Evolutionary conservation across 2,888 invertebrate genomes (phyloP).

Genomic region (Lacanobia wlatinum): DNA sequence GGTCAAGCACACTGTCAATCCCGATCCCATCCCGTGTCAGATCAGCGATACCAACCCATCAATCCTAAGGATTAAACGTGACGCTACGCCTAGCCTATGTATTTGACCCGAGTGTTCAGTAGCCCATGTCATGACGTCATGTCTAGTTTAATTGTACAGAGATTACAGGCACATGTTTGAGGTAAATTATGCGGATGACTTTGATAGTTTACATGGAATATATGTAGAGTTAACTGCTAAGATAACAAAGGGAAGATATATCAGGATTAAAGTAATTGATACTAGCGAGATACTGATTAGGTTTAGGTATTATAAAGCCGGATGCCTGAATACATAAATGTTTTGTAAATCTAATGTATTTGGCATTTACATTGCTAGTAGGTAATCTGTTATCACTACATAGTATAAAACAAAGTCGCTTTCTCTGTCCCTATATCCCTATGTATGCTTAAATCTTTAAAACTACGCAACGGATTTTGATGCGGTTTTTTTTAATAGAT

Average conservation of each 20-base stretch:
- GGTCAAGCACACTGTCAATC: slow-evolving; percentile 4
- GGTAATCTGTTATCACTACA: no score
- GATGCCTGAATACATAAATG: neutral
- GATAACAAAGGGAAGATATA: slow-evolving; percentile 9
- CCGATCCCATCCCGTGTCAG: neutral
- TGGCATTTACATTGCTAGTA: neutral
- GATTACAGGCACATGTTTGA: slow-evolving; percentile 24
- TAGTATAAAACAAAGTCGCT: no score
- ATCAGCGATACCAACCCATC: slow-evolving; percentile 2
- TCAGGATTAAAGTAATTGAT: slow-evolving; percentile 23
- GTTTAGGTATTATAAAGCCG: neutral
- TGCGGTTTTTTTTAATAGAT: no score
- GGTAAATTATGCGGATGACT: slow-evolving; percentile 37
- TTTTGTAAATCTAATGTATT: neutral
- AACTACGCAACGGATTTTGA: no score
- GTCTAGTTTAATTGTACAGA: slow-evolving; percentile 28
- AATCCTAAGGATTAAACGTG: slow-evolving; percentile 9
- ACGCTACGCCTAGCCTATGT: neutral
- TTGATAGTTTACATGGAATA: slow-evolving; percentile 31
- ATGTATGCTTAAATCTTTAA: no score
- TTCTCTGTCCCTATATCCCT: no score
- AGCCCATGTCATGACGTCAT: slow-evolving; percentile 23
- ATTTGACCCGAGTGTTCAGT: slow-evolving; percentile 12
- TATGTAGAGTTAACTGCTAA: slow-evolving; percentile 31
- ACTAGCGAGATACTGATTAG: neutral